Evolutionary conservation across 2,797 vertebrate genomes (phyloP), one percentile per base, ranked within the genome.

Genomic region (Apogon hyalosoma): DNA sequence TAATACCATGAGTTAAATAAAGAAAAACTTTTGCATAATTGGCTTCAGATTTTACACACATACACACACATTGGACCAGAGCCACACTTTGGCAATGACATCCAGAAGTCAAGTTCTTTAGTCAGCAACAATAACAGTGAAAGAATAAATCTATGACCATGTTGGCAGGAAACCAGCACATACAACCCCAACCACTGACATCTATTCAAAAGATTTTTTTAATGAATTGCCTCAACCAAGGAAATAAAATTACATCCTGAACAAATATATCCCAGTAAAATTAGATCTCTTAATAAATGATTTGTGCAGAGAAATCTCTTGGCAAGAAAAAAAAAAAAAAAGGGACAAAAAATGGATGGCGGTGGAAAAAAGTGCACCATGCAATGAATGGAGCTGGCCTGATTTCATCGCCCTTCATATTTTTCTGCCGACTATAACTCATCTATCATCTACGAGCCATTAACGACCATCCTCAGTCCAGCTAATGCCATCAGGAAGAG

Each of bases 371-470:
- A 21, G 19, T 21, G 19, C 19, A 21, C 19, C 19, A 21, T 21
- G 19, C 19, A 48, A 62, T 72, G 69, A 85, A 73, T 79, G 59
- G 77, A 46, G 48, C 71, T 70, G 83, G 62, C 73, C 69, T 58
- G 72, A 70, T 79, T 85, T 85, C 69, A 71, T 42, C 61, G 74
- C 48, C 57, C 63, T 67, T 73, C 63, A 19, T 84, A 80, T 84
- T 87, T 78, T 76, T 78, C 67, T 33, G 46, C 61, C 21, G 65
- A 75, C 42, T 84, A 81, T 80, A 83, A 79, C 67, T 85, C 88
- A 87, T 92, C 88, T 71, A 87, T 91, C 87, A 87, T 92, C 82
- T 84, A 39, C 57, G 24, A 82, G 28, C 87, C 85, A 91, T 91
- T 92, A 92, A 86, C 83, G 69, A 56, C 59, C 75, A 68, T 84